Base-by-base conservation (phyloP, 2,113 vertebrate species). In the Engraulis encrasicolus region DNA sequence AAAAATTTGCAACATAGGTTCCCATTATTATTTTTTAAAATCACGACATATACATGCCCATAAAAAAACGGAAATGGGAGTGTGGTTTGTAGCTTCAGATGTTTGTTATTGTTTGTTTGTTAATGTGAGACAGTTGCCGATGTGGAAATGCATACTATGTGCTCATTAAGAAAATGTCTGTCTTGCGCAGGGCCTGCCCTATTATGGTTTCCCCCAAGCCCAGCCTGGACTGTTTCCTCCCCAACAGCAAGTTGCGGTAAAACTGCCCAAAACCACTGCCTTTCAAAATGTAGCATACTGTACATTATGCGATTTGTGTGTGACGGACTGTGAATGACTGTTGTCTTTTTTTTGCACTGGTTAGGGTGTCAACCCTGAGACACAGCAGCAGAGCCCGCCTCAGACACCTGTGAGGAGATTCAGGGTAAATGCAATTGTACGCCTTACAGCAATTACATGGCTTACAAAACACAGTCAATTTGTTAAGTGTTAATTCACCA, bases 221-320 rank as follows among this genome's bases (percentile, higher is more conserved):
- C 78, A 71, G 91, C 79, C 74, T 2, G 91, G 77, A 49, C 15
- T 87, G 78, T 90, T 88, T 84, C 87, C 84, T 78, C 86, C 80
- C 58, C 92, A 89, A 84, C 91, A 92, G 80, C 86, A 89, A 66
- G 79, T 58, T 14, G 84, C 87, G 91, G 92, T 92, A 90, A 85
- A 6, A n/a, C 31, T 1, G 2, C 11, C 7, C 3, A 66, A 14
- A 66, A 12, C 31, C 58, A 31, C 15, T 27, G n/a, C n/a, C n/a
- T n/a, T n/a, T n/a, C n/a, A n/a, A n/a, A n/a, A n/a, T n/a, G n/a
- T n/a, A n/a, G n/a, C n/a, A n/a, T n/a, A n/a, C n/a, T n/a, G 23
- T 27, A 2, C 19, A n/a, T 3, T 58, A 58, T 23, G 54, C 6
- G 23, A 31, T 27, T 12, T 1, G 7, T 27, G 6, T 27, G n/a